Percentiles rank a stretch among this genome's conserved stretches.
phyloP scores from a whole-genome alignment of 37 sponge, comb jelly and placozoan species.

The Geodia barretti region DNA sequence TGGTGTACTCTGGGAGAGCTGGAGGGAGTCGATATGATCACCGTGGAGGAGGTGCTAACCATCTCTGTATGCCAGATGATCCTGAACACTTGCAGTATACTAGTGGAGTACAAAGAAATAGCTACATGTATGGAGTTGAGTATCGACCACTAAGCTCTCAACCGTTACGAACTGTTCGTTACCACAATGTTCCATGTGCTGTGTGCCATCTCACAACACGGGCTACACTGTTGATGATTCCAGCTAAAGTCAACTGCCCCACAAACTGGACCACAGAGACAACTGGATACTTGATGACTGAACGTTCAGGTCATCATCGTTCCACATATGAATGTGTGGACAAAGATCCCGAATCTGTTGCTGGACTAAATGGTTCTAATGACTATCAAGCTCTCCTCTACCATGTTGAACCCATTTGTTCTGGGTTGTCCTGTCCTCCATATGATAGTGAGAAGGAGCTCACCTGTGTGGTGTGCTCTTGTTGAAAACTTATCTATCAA shows the following conservation, averaged over 20 bases:
- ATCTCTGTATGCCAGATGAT: slow-evolving; percentile 44
- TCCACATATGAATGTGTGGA: slow-evolving; percentile 58
- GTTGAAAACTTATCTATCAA: too few relatives aligned
- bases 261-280: slow-evolving; percentile 54
- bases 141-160: slow-evolving; percentile 9
- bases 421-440: slow-evolving; percentile 53
- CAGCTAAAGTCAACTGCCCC: slow-evolving; percentile 42
- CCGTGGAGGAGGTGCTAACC: slow-evolving; percentile 35
- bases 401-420: slow-evolving; percentile 48
- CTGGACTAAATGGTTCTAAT: slow-evolving; percentile 11
- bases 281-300: slow-evolving; percentile 55
- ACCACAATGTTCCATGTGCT: slow-evolving; percentile 58
- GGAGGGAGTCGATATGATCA: slow-evolving; percentile 1
- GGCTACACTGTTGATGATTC: slow-evolving; percentile 31
- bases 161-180: slow-evolving; percentile 1
- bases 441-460: slow-evolving; percentile 48
- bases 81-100: slow-evolving; percentile 33
- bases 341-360: slow-evolving; percentile 31
- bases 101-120: slow-evolving; percentile 13
- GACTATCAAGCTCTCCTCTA: slow-evolving; percentile 39
- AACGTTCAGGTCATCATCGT: neutral
- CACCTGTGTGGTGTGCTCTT: slow-evolving; percentile 63
- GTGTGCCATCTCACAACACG: slow-evolving; percentile 42
- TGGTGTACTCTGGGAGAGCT: slow-evolving; percentile 32
- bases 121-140: slow-evolving; percentile 37